Percentiles rank a stretch among this genome's conserved stretches.
Conservation (phyloP, 1,140 invertebrate genomes). For the Tetraneura akinire region DNA sequence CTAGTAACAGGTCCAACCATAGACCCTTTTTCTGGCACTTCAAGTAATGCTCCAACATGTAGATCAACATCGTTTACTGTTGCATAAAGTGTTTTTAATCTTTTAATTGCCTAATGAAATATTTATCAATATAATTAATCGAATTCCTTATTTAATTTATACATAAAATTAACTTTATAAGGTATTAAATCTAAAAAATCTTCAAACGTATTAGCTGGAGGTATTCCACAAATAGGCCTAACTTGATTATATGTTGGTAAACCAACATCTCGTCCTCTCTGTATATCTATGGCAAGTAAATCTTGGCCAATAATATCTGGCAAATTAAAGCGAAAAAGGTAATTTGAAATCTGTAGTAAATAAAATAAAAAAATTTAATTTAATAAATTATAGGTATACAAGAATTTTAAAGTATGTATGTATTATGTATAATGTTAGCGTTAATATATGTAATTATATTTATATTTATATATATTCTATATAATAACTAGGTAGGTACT, state of each 20-base stretch:
- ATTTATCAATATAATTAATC: background rate
- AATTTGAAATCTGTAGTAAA: conserved; percentile 28
- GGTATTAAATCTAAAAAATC: conserved; percentile 65
- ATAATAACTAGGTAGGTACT: too few species aligned
- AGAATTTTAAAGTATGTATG: too few species aligned
- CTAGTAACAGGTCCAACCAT: conserved; percentile 93
- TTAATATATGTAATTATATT: too few species aligned
- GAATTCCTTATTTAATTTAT: background rate
- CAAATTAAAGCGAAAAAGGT: conserved; percentile 24
- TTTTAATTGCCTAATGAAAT: conserved; percentile 58
- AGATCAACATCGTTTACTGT: conserved; percentile 80
- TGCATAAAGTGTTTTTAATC: conserved; percentile 64
- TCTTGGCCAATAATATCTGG: conserved; percentile 35
- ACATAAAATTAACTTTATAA: background rate
- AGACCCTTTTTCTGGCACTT: conserved; percentile 78
- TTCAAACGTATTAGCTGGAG: conserved; percentile 63
- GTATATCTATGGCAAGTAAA: conserved; percentile 64
- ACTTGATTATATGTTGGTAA: conserved; percentile 81
- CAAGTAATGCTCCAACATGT: conserved; percentile 90
- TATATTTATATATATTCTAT: too few species aligned
- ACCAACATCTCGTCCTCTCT: conserved; percentile 88
- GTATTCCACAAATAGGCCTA: conserved; percentile 72
- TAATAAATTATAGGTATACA: too few species aligned
- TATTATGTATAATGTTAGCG: too few species aligned
- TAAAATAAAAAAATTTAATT: too few species aligned